A percentile compares a stretch with the other conserved stretches of the same genome.
phyloP scores from a whole-genome alignment of 2,113 vertebrate species.

The Callipepla californica region DNA sequence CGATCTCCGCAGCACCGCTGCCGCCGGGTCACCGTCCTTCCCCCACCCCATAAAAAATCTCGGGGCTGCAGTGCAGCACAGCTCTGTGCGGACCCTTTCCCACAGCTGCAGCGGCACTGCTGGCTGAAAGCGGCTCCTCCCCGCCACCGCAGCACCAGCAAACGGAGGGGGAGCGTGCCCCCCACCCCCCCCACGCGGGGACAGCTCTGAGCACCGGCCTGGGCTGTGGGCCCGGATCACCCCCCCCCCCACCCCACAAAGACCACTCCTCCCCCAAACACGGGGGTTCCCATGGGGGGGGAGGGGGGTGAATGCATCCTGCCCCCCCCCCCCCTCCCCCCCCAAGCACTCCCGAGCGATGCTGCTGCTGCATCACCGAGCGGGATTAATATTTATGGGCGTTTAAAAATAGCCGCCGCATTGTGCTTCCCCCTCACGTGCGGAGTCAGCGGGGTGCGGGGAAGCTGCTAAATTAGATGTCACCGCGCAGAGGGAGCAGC shows the following conservation, averaged over 20 bases:
- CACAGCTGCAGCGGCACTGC: neutral
- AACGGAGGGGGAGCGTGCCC: neutral
- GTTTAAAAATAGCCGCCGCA: slow-evolving; percentile 72
- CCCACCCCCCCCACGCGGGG: neutral
- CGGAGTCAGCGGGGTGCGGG: slow-evolving; percentile 69
- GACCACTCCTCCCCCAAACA: neutral
- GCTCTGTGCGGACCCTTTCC: neutral
- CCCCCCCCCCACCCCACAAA: neutral
- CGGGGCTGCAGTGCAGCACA: slow-evolving; percentile 36
- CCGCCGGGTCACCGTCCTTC: neutral
- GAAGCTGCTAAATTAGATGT: slow-evolving; percentile 75
- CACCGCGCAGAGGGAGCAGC: slow-evolving; percentile 61
- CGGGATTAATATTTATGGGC: slow-evolving; percentile 69
- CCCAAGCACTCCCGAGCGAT: neutral
- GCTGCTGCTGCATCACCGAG: slow-evolving; percentile 35
- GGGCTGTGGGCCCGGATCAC: neutral
- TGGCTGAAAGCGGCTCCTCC: slow-evolving; percentile 38
- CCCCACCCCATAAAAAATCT: neutral
- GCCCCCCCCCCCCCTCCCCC: neutral
- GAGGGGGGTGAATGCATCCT: neutral
- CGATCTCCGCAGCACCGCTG: fast-evolving
- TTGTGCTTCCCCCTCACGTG: slow-evolving; percentile 75
- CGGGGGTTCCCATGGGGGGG: neutral
- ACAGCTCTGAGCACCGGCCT: fast-evolving
- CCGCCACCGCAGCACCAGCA: neutral